Conservation (phyloP, 1,140 invertebrate species). For the Schlechtendalia chinensis region DNA sequence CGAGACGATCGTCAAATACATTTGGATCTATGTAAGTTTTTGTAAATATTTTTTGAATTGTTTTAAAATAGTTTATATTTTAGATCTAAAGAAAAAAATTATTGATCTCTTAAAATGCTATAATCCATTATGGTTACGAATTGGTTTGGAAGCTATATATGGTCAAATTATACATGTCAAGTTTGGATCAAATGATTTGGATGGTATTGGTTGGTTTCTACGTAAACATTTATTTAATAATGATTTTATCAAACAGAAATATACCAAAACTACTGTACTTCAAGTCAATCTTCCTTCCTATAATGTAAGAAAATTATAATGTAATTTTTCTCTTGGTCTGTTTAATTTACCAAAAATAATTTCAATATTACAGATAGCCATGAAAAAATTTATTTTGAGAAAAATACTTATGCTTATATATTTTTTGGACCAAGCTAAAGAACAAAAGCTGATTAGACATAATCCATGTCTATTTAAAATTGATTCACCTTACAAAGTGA, state of each 20-base stretch:
- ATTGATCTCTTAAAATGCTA: constrained; percentile 78
- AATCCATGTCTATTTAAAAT: constrained; percentile 88
- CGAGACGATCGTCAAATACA: constrained; percentile 70
- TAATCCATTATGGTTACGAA: constrained; percentile 86
- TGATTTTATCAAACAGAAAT: constrained; percentile 64
- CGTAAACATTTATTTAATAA: constrained; percentile 68
- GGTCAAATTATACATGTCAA: constrained; percentile 69
- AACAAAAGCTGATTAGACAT: constrained; percentile 74
- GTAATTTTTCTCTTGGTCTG: background rate
- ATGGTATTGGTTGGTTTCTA: constrained; percentile 76
- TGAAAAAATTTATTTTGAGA: constrained; percentile 80
- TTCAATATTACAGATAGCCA: constrained; percentile 58
- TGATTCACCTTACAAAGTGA: constrained; percentile 71
- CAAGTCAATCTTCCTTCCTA: constrained; percentile 57
- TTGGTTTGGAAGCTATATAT: constrained; percentile 84
- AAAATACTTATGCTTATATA: constrained; percentile 80
- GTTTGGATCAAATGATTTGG: constrained; percentile 73
- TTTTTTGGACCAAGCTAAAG: constrained; percentile 84
- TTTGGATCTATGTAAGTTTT: constrained; percentile 64
- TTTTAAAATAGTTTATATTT: background rate
- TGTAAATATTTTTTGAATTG: background rate
- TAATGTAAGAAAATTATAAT: constrained; percentile 22
- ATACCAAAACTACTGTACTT: constrained; percentile 61
- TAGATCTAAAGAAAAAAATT: constrained; percentile 74
- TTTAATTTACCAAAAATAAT: background rate